Conservation (phyloP, 2,113 vertebrate species). For the Salvelinus sp. region DNA sequence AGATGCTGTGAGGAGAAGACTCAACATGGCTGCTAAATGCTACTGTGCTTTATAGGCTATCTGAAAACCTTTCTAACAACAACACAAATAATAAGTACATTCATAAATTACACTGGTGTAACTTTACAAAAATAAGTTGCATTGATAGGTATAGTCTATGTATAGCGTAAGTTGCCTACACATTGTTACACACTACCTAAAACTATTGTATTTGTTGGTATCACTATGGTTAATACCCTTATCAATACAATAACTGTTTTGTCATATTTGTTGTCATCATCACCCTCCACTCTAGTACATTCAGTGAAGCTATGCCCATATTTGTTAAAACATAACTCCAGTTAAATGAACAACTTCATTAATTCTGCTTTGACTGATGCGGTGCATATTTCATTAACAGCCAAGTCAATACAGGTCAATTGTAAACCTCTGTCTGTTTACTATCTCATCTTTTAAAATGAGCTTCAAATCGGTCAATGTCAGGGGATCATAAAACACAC, state of each 20-base stretch:
- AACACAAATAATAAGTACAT: too few species aligned
- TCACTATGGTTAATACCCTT: background rate
- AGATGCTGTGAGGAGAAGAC: constrained; percentile 8
- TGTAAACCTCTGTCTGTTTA: constrained; percentile 12
- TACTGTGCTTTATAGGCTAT: background rate
- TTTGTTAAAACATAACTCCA: constrained; percentile 18
- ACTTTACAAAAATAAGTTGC: too few species aligned
- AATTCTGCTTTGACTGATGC: constrained; percentile 31
- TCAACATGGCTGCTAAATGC: background rate
- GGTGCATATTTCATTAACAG: constrained; percentile 33
- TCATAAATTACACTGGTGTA: too few species aligned
- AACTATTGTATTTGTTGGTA: too few species aligned
- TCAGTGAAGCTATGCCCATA: too few species aligned
- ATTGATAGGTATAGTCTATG: too few species aligned
- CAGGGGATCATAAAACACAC: background rate
- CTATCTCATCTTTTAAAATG: background rate
- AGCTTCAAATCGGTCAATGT: background rate
- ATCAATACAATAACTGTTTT: background rate
- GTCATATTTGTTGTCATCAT: background rate
- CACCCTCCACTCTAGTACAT: background rate
- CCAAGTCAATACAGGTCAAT: constrained; percentile 33
- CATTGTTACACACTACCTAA: too few species aligned
- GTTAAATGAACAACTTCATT: too few species aligned
- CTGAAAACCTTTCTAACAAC: too few species aligned
- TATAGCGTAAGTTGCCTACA: too few species aligned